Evolutionary conservation across 2,113 vertebrate genomes (phyloP), one percentile per base, ranked within the genome.

Genomic region (Oncorhynchus gorbuscha): DNA sequence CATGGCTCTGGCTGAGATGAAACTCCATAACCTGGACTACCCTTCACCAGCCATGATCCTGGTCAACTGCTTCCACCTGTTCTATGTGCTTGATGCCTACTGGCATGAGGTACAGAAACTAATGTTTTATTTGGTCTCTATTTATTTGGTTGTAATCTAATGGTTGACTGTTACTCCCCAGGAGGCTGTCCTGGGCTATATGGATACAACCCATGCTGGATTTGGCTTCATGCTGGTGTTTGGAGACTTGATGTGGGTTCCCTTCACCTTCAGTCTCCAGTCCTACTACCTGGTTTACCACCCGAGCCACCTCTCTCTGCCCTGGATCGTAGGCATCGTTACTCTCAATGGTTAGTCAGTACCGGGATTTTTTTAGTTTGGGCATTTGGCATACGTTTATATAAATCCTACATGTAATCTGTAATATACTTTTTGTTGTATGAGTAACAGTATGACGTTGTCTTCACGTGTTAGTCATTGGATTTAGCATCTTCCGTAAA

Each of bases 151-250:
- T 11, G 9, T 45, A 12, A 32, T 39, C 66, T 20, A 16, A 62
- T n/a, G 67, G 67, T 69, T 32, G n/a, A 11, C 26, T 24, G 45
- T 74, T 16, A 24, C 16, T 12, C 73, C 84, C 20, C 72, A 99
- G 98, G 97, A 99, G 82, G 95, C 95, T 0, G 6, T 98, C 80
- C 86, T 99, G 83, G 96, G 95, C 14, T 97, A 96, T 69, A 96
- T 98, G 95, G 97, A 99, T 74, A 93, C 99, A 75, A 93, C 93
- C 55, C 94, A 96, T 0, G 97, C 99, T 48, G 97, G 97, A 1
- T 98, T 99, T 85, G 97, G 97, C 20, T 99, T 97, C 89, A 97
- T 99, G 97, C 79, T 99, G 84, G 96, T 94, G 0, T 99, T 99
- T 64, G 97, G 96, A 73, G 96, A 98, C 77, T 82, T 99, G 87